Evolutionary conservation across 1,140 invertebrate genomes (phyloP), one percentile per base, ranked within the genome.

Genomic region (Carposina sasakii): DNA sequence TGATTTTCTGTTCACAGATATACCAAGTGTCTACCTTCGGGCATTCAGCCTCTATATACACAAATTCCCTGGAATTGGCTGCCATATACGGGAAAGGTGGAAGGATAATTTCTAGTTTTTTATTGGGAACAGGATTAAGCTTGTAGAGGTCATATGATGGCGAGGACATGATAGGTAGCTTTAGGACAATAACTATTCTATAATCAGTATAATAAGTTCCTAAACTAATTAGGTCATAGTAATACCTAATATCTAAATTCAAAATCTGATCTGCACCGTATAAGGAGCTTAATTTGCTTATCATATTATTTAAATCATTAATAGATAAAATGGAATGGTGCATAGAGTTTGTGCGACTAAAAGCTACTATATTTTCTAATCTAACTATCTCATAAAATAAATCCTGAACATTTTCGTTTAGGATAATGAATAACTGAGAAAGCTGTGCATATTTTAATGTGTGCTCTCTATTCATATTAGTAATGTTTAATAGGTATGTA

Each of bases 31-130:
- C 33, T 13, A 33, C 28, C 19, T 33, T 44, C 5, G 19, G 44
- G 33, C 44, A 47, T 47, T 47, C 33, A n/a, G 44, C 33, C 33
- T 47, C 44, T 47, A 47, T 47, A 30, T 47, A 47, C 30, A 47
- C 28, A 44, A 17, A 44, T 12, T 44, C 42, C 24, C 33, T 1
- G 24, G 42, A 31, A 28, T 44, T 30, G 26, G 42, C 19, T 26
- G 42, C 42, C 17, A 44, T 44, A 31, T 20, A 44, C 19, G 42
- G 42, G 22, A 17, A 44, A 2, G 42, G 17, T 13, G 42, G 28
- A 13, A 44, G 15, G n/a, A 44, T 30, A 26, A 44, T 33, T 31
- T 31, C 26, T n/a, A 31, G 30, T 22, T 31, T 10, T 2, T 33
- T 44, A 31, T 44, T 44, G 15, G 42, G 42, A 20, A 31, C n/a